phyloP scores from a whole-genome alignment of 2,888 invertebrate species.

The Mylabris sibirica region DNA sequence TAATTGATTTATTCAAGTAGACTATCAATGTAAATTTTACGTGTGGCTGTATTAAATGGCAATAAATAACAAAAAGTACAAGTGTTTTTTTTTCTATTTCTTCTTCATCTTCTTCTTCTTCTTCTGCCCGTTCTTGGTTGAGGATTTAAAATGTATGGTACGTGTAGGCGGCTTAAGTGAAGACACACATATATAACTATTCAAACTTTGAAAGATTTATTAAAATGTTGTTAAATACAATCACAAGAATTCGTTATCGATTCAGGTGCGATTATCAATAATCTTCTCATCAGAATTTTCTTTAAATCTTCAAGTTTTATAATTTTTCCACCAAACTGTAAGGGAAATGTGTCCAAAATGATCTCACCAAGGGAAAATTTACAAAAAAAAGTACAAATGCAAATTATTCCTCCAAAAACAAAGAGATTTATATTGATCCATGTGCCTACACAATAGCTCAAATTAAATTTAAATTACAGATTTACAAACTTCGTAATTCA shows the following conservation, averaged over 20 bases:
- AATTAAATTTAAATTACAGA: too few relatives aligned
- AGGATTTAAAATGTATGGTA: not conserved
- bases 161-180: conserved; percentile 29
- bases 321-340: too few relatives aligned
- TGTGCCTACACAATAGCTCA: too few relatives aligned
- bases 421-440: too few relatives aligned
- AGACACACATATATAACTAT: conserved; percentile 17
- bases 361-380: too few relatives aligned
- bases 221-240: conserved; percentile 3
- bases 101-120: not conserved
- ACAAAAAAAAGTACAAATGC: too few relatives aligned
- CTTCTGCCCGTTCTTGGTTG: not conserved
- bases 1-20: conserved; percentile 14
- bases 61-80: conserved; percentile 26
- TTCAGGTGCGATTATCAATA: not conserved
- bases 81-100: not conserved
- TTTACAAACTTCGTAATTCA: too few relatives aligned
- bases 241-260: not conserved
- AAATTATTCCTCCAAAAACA: too few relatives aligned
- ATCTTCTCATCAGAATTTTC: too few relatives aligned
- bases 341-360: too few relatives aligned
- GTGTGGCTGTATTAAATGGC: conserved; percentile 25
- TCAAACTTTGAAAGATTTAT: conserved; percentile 10
- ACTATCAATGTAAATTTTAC: conserved; percentile 15
- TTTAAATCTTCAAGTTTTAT: too few relatives aligned